Conservation (phyloP, 2,113 vertebrate genomes). For the Acanthochromis polyacanthus region DNA sequence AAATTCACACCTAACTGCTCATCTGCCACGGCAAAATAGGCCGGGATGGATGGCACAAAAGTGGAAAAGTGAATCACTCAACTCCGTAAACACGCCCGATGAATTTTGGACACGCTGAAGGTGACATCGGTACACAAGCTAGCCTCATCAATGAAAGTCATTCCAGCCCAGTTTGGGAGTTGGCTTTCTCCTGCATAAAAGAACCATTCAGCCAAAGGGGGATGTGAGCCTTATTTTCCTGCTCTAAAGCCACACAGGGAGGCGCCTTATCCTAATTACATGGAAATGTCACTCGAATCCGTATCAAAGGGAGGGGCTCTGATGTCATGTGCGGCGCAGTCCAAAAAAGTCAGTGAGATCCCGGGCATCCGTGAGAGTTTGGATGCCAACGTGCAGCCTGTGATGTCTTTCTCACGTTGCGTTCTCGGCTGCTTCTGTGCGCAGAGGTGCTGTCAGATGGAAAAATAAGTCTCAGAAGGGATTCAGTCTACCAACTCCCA, state of each 20-base stretch:
- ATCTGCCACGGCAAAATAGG: slow-evolving; percentile 38
- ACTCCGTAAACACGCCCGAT: slow-evolving; percentile 63
- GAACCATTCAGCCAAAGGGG: slow-evolving; percentile 74
- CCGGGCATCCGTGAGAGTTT: slow-evolving; percentile 45
- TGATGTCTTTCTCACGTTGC: slow-evolving; percentile 64
- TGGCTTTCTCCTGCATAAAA: slow-evolving; percentile 68
- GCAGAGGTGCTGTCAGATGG: slow-evolving; percentile 50
- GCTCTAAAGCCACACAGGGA: slow-evolving; percentile 71
- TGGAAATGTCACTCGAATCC: slow-evolving; percentile 78
- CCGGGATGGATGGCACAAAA: slow-evolving; percentile 51
- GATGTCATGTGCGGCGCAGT: slow-evolving; percentile 68
- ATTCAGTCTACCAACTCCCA: slow-evolving; percentile 65
- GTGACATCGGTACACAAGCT: slow-evolving; percentile 72
- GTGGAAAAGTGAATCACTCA: slow-evolving; percentile 66
- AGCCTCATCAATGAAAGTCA: slow-evolving; percentile 71
- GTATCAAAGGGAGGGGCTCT: slow-evolving; percentile 74
- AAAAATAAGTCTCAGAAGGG: slow-evolving; percentile 68
- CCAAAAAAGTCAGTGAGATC: slow-evolving; percentile 57
- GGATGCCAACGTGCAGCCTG: slow-evolving; percentile 41
- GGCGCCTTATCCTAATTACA: slow-evolving; percentile 76
- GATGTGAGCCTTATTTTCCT: slow-evolving; percentile 77
- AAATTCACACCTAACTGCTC: slow-evolving; percentile 24
- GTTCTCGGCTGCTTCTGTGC: slow-evolving; percentile 37
- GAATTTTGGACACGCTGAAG: slow-evolving; percentile 59
- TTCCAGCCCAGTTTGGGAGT: slow-evolving; percentile 69